phyloP scores from a whole-genome alignment of 2,888 invertebrate species.

The Hylaea fasciaria region DNA sequence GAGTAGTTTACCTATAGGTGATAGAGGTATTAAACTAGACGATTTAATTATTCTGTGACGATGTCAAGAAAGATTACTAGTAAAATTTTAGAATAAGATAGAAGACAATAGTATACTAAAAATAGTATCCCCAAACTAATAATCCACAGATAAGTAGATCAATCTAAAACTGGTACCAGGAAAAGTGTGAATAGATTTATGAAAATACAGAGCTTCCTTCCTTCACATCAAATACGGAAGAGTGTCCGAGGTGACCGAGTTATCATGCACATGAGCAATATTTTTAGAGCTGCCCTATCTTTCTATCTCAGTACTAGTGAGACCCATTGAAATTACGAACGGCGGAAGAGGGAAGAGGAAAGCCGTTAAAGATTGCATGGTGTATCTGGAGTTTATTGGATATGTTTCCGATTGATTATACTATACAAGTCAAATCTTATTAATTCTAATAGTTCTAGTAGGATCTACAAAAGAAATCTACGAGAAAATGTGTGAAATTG shows the following conservation, averaged over 20 bases:
- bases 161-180: neutral
- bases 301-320: slow-evolving; percentile 13
- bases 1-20: no score
- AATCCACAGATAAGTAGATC: no score
- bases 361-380: slow-evolving; percentile 9
- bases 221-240: neutral
- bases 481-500: no score
- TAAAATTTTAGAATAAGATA: no score
- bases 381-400: slow-evolving; percentile 10
- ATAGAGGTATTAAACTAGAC: no score
- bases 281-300: slow-evolving; percentile 8
- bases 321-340: no score
- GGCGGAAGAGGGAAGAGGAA: slow-evolving; percentile 21
- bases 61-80: no score
- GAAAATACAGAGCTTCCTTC: neutral
- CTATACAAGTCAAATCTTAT: neutral
- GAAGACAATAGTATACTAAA: no score
- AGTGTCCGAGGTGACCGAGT: neutral
- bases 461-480: no score
- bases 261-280: neutral
- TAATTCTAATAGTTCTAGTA: no score
- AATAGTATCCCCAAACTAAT: no score
- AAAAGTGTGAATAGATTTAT: neutral
- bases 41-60: no score
- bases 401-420: slow-evolving; percentile 6